These are phyloP conservation scores for silkworm (Bombyx mori) DNA, from an alignment of 1,140 invertebrate species.

Conservation along the genomic window ASM3026992v2 NC_085124.1:9239501-9240000, in stretches of 20 bases:
- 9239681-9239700: slow-evolving; percentile 1
- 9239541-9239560: slow-evolving; percentile 69
- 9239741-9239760: slow-evolving; percentile 13
- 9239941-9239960: slow-evolving; percentile 12
- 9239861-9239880: slow-evolving; percentile 23
- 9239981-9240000: too few species aligned
- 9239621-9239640: slow-evolving; percentile 33
- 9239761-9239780: slow-evolving; percentile 16
- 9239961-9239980: background rate
- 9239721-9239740: too few species aligned
- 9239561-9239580: slow-evolving; percentile 42
- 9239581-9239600: slow-evolving; percentile 60
- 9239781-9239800: slow-evolving; percentile 16
- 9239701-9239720: slow-evolving; percentile 3
- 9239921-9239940: slow-evolving; percentile 13
- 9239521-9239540: slow-evolving; percentile 67
- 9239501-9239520: slow-evolving; percentile 63
- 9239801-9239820: slow-evolving; percentile 7
- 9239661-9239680: slow-evolving; percentile 5
- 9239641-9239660: slow-evolving; percentile 6
- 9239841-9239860: slow-evolving; percentile 29
- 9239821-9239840: slow-evolving; percentile 28
- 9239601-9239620: slow-evolving; percentile 64
- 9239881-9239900: slow-evolving; percentile 24
- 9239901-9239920: slow-evolving; percentile 26